phyloP scores from a whole-genome alignment of 2,113 vertebrate genomes.

The Trematomus loennbergii region DNA sequence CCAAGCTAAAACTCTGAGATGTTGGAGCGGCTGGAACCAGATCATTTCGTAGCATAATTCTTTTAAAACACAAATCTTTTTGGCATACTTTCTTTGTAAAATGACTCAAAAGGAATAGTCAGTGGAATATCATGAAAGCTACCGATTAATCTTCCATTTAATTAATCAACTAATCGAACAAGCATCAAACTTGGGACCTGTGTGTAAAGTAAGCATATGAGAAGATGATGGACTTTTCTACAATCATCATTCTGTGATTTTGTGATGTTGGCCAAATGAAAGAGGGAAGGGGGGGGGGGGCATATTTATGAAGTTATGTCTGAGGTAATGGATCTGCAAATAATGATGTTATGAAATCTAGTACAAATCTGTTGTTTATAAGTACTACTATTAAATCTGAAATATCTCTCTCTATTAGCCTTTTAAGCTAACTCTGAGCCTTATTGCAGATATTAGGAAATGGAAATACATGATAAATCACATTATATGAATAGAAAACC shows the following conservation, averaged over 20 bases:
- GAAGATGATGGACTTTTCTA: not conserved
- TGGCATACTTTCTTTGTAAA: not conserved
- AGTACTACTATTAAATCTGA: not conserved
- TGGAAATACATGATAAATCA: conserved; percentile 8
- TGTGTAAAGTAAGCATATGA: too few species aligned
- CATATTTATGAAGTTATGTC: not conserved
- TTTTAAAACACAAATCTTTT: too few species aligned
- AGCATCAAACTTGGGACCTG: too few species aligned
- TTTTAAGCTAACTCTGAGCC: not conserved
- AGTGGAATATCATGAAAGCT: not conserved
- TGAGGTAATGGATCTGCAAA: not conserved
- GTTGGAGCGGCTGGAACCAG: not conserved
- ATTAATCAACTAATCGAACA: not conserved
- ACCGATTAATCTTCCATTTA: not conserved
- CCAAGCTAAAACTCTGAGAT: not conserved
- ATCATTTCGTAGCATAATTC: not conserved
- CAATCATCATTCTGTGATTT: not conserved
- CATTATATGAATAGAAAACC: conserved; percentile 1
- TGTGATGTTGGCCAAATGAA: not conserved
- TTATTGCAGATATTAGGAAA: conserved; percentile 11
- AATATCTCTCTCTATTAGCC: not conserved
- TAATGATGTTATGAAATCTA: not conserved
- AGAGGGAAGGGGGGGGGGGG: too few species aligned
- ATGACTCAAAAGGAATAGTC: not conserved
- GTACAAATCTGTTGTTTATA: not conserved